These are phyloP conservation scores for Stenchaetothrips biformis DNA, from an alignment of 2,888 invertebrate species.

Conservation along the genomic window DNA sequence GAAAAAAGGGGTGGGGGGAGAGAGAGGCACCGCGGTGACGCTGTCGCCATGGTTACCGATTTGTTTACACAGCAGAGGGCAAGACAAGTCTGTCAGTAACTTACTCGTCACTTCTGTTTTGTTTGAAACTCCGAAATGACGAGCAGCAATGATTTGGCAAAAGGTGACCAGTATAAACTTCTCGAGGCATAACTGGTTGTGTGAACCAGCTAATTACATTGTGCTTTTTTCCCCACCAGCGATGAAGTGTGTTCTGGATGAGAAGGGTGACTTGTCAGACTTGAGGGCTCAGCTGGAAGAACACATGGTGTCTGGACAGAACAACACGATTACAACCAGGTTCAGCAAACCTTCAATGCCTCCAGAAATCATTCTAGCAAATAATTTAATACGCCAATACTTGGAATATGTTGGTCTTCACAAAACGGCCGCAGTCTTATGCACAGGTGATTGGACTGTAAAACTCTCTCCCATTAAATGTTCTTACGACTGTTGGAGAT, in stretches of 20 bases:
- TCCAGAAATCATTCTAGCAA: neutral
- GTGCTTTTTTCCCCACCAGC: neutral
- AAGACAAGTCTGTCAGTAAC: too few relatives aligned
- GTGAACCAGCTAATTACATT: too few relatives aligned
- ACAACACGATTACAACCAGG: neutral
- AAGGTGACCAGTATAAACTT: neutral
- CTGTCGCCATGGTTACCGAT: neutral
- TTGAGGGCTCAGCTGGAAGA: neutral
- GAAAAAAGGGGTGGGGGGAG: too few relatives aligned
- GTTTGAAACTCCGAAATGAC: neutral
- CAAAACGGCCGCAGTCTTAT: neutral
- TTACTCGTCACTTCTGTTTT: too few relatives aligned
- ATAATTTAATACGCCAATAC: neutral
- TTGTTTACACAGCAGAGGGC: too few relatives aligned
- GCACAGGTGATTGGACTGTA: neutral
- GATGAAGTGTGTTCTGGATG: neutral
- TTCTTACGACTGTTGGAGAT: neutral
- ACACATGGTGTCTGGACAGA: neutral
- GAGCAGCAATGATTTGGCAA: conserved; percentile 24
- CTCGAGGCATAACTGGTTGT: neutral
- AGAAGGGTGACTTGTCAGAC: neutral
- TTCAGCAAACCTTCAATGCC: neutral
- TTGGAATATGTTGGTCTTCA: neutral
- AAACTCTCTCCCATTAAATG: neutral
- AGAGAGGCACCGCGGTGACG: neutral